Conservation (phyloP, 1,140 invertebrate species). For the Halotydeus destructor region DNA sequence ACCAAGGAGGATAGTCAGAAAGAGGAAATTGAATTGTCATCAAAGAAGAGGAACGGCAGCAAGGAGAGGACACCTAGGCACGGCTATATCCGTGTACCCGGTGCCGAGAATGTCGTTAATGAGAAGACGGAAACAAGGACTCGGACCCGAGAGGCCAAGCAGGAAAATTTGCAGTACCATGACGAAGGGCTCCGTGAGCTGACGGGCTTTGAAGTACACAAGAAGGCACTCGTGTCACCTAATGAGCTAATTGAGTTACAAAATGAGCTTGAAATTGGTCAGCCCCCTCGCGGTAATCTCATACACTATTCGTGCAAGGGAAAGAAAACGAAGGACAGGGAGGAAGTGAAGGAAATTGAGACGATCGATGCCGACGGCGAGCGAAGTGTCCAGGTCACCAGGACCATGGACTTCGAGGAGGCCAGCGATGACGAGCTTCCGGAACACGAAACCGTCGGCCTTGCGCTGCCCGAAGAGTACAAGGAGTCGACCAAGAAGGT, state of each 20-base stretch:
- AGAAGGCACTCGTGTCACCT: constrained; percentile 14
- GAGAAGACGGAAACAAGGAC: constrained; percentile 19
- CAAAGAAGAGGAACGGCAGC: constrained; percentile 13
- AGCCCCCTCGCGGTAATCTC: too few relatives aligned
- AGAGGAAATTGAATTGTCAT: constrained; percentile 30
- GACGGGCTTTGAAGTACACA: constrained; percentile 17
- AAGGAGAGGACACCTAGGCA: neutral
- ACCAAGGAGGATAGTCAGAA: constrained; percentile 69
- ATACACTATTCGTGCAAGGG: constrained; percentile 27
- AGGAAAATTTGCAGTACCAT: constrained; percentile 20
- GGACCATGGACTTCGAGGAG: constrained; percentile 32
- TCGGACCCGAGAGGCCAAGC: constrained; percentile 17
- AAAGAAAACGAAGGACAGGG: constrained; percentile 49
- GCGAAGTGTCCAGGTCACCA: constrained; percentile 48
- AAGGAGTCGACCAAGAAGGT: too few relatives aligned
- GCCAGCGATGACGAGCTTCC: constrained; percentile 40
- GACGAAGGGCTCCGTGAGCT: constrained; percentile 18
- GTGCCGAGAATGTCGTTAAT: constrained; percentile 12
- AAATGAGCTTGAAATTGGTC: neutral
- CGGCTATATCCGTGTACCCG: constrained; percentile 4
- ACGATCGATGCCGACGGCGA: constrained; percentile 42
- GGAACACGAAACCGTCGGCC: constrained; percentile 21
- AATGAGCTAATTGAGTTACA: constrained; percentile 14
- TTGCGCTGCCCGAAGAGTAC: neutral
- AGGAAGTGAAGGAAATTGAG: constrained; percentile 48